Evolutionary conservation across 2,888 invertebrate genomes (phyloP), one percentile per base, ranked within the genome.

Genomic region (Abrostola tripartita): DNA sequence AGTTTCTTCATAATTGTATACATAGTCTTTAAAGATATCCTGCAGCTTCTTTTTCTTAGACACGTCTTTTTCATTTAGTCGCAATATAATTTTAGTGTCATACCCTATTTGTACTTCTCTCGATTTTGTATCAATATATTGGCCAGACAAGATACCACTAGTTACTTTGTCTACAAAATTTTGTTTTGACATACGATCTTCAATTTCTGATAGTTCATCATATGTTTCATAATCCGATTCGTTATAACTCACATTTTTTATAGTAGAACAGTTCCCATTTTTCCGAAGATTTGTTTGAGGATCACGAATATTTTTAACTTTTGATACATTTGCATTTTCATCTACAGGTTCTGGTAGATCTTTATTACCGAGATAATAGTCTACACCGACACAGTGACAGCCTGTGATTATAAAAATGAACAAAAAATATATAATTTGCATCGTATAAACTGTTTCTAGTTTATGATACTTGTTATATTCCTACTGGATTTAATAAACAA

Each of bases 21-120:
- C 57, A 64, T 88, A 88, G 49, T 86, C 84, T 67, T 76, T 70
- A 38, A 82, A 78, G 35, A 82, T 61, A 59, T 81, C 66, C 9
- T 76, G 5, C 41, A 68, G 52, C 54, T 60, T 44, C 12, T 61
- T 63, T 36, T 37, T 7, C 51, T 67, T 66, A 35, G 53, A 50
- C 24, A 52, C 9, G 24, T 61, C 37, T 37, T 52, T 40, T 12
- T 47, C 37, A 2, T 14, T 52, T 63, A 61, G 62, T 52, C 37
- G 58, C 52, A 63, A 58, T 50, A 54, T 57, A 14, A 41, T 37
- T 61, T 61, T 61, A 42, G 54, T 12, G 38, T 63, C 61, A 24
- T 74, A 44, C 35, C 65, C 63, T 9, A 37, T 51, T 60, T 61
- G 52, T 40, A 10, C n/a, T 37, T 55, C 14, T 7, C 14, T 53